phyloP scores from a whole-genome alignment of 2,113 vertebrate species.

The Tauraco erythrolophus region DNA sequence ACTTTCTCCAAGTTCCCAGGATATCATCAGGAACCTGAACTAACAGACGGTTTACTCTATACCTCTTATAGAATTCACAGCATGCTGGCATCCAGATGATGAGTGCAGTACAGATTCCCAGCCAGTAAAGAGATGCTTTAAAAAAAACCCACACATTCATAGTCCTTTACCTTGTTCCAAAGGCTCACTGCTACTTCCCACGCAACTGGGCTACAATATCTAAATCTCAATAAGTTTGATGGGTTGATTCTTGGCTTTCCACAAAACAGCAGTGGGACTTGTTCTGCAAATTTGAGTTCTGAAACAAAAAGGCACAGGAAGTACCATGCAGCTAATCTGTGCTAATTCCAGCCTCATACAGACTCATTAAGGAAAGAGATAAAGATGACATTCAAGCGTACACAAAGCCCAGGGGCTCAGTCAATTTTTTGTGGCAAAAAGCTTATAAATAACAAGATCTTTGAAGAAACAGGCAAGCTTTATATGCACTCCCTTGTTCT shows the following conservation, averaged over 20 bases:
- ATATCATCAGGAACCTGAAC: background rate
- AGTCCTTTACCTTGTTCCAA: background rate
- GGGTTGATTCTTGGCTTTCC: background rate
- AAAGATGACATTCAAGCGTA: background rate
- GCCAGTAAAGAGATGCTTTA: background rate
- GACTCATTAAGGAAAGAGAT: background rate
- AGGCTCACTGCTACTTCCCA: background rate
- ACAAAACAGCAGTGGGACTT: background rate
- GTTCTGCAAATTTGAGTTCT: background rate
- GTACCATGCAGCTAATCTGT: background rate
- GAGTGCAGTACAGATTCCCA: background rate
- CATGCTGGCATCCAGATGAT: background rate
- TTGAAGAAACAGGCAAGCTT: background rate
- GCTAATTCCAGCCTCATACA: background rate
- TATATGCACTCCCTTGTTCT: background rate
- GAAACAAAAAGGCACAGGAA: background rate
- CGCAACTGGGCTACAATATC: background rate
- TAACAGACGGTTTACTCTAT: background rate
- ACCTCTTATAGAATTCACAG: background rate
- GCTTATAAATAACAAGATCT: background rate
- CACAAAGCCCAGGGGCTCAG: background rate
- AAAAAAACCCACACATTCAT: rapidly evolving
- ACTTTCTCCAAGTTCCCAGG: background rate
- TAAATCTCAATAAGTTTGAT: background rate
- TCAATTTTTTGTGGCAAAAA: background rate